Conservation (phyloP, 2,888 invertebrate species). For the Terebella lapidaria region DNA sequence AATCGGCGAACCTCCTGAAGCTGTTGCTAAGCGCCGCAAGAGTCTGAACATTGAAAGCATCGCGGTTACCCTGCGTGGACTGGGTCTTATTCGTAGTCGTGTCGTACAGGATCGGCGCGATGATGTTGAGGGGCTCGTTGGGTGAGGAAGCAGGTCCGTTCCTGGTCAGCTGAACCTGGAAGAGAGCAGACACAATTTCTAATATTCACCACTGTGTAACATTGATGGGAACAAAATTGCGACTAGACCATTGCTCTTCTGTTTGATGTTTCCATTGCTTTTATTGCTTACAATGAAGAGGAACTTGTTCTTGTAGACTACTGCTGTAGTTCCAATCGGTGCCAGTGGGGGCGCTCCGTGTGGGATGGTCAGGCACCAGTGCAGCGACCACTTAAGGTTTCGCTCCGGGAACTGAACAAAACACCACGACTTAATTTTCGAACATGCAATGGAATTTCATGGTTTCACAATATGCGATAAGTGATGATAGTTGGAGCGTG, state of each 20-base stretch:
- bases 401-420: constrained; percentile 29
- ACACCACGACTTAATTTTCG: neutral
- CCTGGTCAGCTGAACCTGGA: constrained; percentile 71
- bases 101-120: constrained; percentile 87
- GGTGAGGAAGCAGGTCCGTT: constrained; percentile 54
- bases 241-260: neutral
- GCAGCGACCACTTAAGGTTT: constrained; percentile 79
- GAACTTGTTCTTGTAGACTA: constrained; percentile 82
- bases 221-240: no score
- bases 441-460: no score
- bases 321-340: constrained; percentile 80
- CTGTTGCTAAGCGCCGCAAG: constrained; percentile 24
- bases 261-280: no score
- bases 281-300: constrained; percentile 76
- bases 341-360: constrained; percentile 80
- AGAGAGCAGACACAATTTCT: no score
- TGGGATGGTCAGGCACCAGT: constrained; percentile 87
- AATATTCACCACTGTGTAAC: no score
- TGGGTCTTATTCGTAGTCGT: constrained; percentile 79
- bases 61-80: constrained; percentile 23
- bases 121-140: constrained; percentile 58
- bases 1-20: constrained; percentile 48
- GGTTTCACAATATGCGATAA: no score
- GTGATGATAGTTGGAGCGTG: no score
- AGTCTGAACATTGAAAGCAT: neutral